Conservation (phyloP, 2,888 invertebrate species). For the Andrena chrysosceles region DNA sequence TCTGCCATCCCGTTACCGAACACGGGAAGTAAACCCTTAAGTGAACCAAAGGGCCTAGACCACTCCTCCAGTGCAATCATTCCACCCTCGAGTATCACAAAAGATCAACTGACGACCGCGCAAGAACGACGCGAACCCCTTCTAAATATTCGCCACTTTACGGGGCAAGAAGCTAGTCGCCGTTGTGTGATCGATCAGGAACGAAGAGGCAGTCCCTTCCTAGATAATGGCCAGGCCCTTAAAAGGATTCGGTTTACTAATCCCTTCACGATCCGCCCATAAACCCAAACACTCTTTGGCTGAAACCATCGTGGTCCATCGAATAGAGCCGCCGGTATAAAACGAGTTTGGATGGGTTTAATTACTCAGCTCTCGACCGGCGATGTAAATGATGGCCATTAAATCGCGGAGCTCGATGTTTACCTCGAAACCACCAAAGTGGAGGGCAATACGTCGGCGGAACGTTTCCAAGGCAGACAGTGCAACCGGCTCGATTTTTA, state of each 20-base stretch:
- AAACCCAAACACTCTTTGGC: conserved; percentile 74
- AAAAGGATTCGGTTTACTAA: conserved; percentile 76
- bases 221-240: conserved; percentile 68
- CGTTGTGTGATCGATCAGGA: conserved; percentile 45
- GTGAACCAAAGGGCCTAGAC: neutral
- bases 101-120: neutral
- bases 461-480: conserved; percentile 47
- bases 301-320: conserved; percentile 66
- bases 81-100: neutral
- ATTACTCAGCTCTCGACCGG: conserved; percentile 81
- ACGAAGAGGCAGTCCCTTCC: conserved; percentile 33
- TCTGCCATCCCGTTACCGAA: neutral
- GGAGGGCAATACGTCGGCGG: conserved; percentile 67
- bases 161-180: conserved; percentile 21
- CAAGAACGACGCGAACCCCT: neutral
- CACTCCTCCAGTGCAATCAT: neutral
- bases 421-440: conserved; percentile 74
- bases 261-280: conserved; percentile 73
- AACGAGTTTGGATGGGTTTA: conserved; percentile 79
- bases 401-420: conserved; percentile 77
- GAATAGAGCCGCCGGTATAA: conserved; percentile 70
- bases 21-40: neutral
- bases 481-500: conserved; percentile 52
- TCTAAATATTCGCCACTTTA: neutral
- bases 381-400: conserved; percentile 81